Base-by-base conservation (phyloP, 1,140 invertebrate species). In the Drosophila rhopaloa region DNA sequence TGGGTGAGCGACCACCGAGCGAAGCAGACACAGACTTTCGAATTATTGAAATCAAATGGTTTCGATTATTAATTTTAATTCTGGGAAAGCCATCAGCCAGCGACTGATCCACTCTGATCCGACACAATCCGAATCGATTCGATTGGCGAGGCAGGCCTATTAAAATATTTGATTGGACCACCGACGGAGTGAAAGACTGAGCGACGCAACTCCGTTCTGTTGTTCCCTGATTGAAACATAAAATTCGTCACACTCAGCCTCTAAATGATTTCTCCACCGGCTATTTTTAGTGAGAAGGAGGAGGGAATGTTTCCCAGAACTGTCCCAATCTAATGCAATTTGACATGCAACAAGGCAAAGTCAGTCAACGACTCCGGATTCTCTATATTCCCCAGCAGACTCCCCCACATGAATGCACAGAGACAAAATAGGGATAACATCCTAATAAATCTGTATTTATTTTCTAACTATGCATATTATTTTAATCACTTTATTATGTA, bases 91-190 rank as follows among this genome's bases (percentile, higher is more conserved):
- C 40, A 55, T 29, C 50, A 47, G 62, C 14, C 29, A 51, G 38
- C 38, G 60, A 66, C 14, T 63, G 72, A 74, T 50, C 71, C 50
- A 51, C 35, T 35, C 65, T 44, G 65, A 67, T 67, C 65, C 65
- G 70, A 63, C 48, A 43, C 56, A 83, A 83, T 76, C 54, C 63
- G 53, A 88, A 89, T 88, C 84, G 73, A 88, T 88, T 88, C 84
- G 84, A 78, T 81, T 80, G 80, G 84, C 83, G 63, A 32, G 16
- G 40, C 16, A 58, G 68, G 84, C 76, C 81, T 70, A 89, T 84
- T 88, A 88, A 88, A 86, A 88, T 86, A 88, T 89, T 89, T 71
- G 83, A 89, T 88, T 84, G 46, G 82, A 86, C 83, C 83, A 88
- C 83, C 83, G 75, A 54, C 62, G 60, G 83, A 68, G 76, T 63